Evolutionary conservation across 2,888 invertebrate species (phyloP).

Genomic region (Perizoma flavofasciatum): DNA sequence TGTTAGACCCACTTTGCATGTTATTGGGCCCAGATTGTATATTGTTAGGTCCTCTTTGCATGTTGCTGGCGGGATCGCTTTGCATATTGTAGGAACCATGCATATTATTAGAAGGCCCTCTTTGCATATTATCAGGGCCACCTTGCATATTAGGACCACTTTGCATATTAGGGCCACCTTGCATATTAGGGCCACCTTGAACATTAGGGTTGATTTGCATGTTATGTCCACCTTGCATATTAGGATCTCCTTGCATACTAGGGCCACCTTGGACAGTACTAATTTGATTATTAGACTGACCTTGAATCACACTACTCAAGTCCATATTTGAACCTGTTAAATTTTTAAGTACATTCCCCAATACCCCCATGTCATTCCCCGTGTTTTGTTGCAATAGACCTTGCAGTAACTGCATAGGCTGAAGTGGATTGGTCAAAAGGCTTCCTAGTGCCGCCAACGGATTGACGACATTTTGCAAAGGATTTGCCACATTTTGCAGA

Average conservation of each 20-base stretch:
- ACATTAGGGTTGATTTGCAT: neutral
- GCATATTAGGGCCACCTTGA: constrained; percentile 10
- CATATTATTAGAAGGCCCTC: constrained; percentile 1
- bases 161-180: constrained; percentile 6
- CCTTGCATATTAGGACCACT: constrained; percentile 4
- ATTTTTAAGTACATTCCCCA: constrained; percentile 13
- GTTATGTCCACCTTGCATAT: constrained; percentile 9
- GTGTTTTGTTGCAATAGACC: constrained; percentile 12
- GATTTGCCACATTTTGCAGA: neutral
- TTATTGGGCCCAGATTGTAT: constrained; percentile 14
- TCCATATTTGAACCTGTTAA: constrained; percentile 4
- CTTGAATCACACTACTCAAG: constrained; percentile 9
- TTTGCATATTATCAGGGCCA: constrained; percentile 5
- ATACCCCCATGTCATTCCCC: constrained; percentile 6
- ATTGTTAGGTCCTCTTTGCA: constrained; percentile 9
- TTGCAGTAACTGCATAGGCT: constrained; percentile 21
- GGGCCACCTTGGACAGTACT: constrained; percentile 7
- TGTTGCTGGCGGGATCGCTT: constrained; percentile 3
- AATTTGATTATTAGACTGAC: constrained; percentile 13
- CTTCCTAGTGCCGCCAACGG: constrained; percentile 11
- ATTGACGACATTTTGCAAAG: constrained; percentile 3
- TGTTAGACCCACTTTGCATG: constrained; percentile 10
- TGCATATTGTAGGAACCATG: constrained; percentile 14
- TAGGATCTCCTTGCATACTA: constrained; percentile 15
- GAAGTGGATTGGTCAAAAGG: constrained; percentile 14